Percentiles rank a stretch among this genome's conserved stretches.
phyloP scores from a whole-genome alignment of 2,888 invertebrate genomes.

The Oxystoma pomonae region DNA sequence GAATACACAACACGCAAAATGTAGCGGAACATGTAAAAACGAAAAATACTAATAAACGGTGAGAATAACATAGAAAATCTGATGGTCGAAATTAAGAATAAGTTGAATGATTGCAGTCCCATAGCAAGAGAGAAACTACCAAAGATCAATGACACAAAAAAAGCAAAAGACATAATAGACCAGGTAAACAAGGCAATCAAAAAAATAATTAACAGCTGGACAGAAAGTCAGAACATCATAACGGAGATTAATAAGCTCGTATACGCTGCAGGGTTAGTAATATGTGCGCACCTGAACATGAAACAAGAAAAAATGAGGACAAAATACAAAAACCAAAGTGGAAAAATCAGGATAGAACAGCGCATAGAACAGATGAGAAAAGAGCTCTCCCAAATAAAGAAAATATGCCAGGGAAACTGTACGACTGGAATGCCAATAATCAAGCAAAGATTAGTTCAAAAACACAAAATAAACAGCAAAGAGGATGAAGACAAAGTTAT shows the following conservation, averaged over 20 bases:
- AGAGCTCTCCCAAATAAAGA: neutral
- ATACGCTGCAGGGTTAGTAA: neutral
- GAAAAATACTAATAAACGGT: too few species aligned
- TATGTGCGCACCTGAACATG: too few species aligned
- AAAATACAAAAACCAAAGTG: neutral
- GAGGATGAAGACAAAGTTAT: slow-evolving; percentile 1
- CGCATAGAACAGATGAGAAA: neutral
- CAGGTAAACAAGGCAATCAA: too few species aligned
- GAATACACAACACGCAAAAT: neutral
- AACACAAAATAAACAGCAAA: neutral
- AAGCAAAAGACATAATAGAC: neutral
- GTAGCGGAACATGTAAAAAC: too few species aligned
- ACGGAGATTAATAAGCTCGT: neutral
- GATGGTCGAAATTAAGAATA: too few species aligned
- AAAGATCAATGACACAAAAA: neutral
- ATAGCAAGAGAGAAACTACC: neutral
- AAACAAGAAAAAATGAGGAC: too few species aligned
- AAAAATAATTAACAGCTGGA: too few species aligned
- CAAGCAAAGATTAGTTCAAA: neutral
- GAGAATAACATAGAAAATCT: too few species aligned
- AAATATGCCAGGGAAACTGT: slow-evolving; percentile 1
- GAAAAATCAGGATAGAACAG: slow-evolving; percentile 1
- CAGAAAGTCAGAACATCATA: too few species aligned
- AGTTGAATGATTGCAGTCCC: neutral
- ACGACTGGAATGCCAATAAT: neutral